phyloP scores from a whole-genome alignment of 2,888 invertebrate species.

The Psylliodes chrysocephalus region DNA sequence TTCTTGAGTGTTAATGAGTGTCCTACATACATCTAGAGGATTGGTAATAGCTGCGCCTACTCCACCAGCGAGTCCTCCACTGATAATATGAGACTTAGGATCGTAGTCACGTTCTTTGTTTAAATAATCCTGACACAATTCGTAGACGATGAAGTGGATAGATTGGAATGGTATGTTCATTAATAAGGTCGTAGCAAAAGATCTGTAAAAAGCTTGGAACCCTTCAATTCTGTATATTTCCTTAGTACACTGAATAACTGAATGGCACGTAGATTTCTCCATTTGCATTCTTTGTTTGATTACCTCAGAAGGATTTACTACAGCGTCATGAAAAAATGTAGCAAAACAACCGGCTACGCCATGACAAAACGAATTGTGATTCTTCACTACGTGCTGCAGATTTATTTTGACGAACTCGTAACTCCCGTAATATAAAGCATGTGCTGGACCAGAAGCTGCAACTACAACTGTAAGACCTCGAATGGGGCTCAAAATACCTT shows the following conservation, averaged over 20 bases:
- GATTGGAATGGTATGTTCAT: conserved; percentile 29
- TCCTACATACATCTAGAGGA: conserved; percentile 26
- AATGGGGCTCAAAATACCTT: conserved; percentile 20
- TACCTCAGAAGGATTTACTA: conserved; percentile 26
- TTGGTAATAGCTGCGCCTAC: conserved; percentile 19
- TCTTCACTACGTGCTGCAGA: background rate
- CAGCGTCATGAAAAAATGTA: conserved; percentile 21
- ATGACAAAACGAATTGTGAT: conserved; percentile 8
- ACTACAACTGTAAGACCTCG: conserved; percentile 12
- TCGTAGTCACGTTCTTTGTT: conserved; percentile 6
- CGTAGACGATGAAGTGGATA: conserved; percentile 21
- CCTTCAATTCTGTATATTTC: conserved; percentile 19
- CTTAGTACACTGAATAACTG: conserved; percentile 4
- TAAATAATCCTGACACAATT: conserved; percentile 15
- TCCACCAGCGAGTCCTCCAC: conserved; percentile 27
- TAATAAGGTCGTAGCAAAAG: conserved; percentile 6
- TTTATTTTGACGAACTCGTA: conserved; percentile 17
- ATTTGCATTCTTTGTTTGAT: conserved; percentile 26
- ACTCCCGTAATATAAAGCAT: conserved; percentile 17
- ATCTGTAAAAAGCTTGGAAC: conserved; percentile 21
- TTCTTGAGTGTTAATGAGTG: conserved; percentile 25
- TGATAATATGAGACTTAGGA: conserved; percentile 16
- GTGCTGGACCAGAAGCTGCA: conserved; percentile 19
- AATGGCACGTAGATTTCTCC: conserved; percentile 2
- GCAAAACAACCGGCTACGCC: conserved; percentile 18